Base-by-base conservation (phyloP, 2,888 invertebrate genomes). In the Hylaea fasciaria region DNA sequence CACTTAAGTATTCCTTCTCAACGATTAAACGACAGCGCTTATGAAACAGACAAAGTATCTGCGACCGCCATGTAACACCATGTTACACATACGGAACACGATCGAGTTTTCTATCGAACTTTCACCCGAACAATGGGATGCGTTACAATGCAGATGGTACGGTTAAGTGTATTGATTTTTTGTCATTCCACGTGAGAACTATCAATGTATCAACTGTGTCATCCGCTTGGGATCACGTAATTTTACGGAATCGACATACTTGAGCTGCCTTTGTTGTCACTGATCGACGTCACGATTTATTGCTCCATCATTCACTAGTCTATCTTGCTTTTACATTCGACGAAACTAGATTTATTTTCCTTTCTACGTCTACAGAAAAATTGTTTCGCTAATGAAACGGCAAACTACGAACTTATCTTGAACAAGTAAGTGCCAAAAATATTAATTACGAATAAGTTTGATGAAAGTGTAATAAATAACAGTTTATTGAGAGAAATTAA, bases 51-150 rank as follows among this genome's bases (percentile, higher is more conserved):
- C 44, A 17, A 57, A 50, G 56, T 55, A 60, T 32, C 48, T n/a
- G n/a, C 14, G 57, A 39, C 54, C 52, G n/a, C 59, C 53, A 62
- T 60, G 56, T 55, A 64, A 65, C 66, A 54, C 47, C 49, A 54
- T 61, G 62, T 67, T 67, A 63, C 64, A 66, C 59, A 43, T n/a
- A 57, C 65, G 70, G 68, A 68, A 68, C 63, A 51, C 50, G 61
- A 57, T 61, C 70, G 55, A 52, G 68, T 69, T 72, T 72, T 71
- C 72, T 64, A 67, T 64, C 83, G 85, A 88, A 90, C 91, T 91
- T 91, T 91, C 90, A 89, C 91, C 85, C 71, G 69, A 69, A 84
- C 82, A 84, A 87, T 88, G 73, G 79, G 71, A 68, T 62, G 65
- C 61, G 68, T 75, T 79, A 83, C 85, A 79, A 81, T 76, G 77